Base-by-base conservation (phyloP, 2,113 vertebrate species). In the Pteronura brasiliensis region DNA sequence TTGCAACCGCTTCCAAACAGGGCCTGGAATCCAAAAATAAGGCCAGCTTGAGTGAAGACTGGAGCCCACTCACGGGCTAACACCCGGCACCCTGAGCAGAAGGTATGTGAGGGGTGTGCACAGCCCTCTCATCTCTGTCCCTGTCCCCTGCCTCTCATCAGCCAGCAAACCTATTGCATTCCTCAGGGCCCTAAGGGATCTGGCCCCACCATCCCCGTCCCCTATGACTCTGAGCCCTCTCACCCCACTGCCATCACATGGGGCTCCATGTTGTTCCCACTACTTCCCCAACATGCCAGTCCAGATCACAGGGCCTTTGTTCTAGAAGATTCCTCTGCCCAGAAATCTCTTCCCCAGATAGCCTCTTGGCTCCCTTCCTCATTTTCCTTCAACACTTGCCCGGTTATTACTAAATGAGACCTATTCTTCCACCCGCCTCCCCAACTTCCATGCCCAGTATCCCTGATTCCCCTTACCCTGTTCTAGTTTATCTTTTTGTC, bases 261-360 rank as follows among this genome's bases (percentile, higher is more conserved):
- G 21, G 9, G 42, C 42, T 67, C 55, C 71, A 12, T 14, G 29
- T 25, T 42, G 0, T 88, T 69, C 44, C 42, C 36, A 63, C 52
- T 83, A 12, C 25, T 57, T n/a, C 81, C 6, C 4, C 63, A 76
- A 90, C 17, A 61, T 6, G 14, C 27, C 82, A 96, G 14, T 47
- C 63, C 77, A 89, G 36, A 59, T 42, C 85, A 93, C 61, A 39
- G 1, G 55, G 63, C 65, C 96, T 94, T 95, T 92, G 76, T 39
- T 95, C 74, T 93, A 94, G 90, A 90, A 95, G 72, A 8, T 83
- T 95, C 67, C 55, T 84, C 69, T 63, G 47, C 71, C 74, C 90
- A 49, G 72, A 94, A 89, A 36, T 1, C 52, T 88, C n/a, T 47
- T 93, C 25, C 63, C 57, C 72, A 95, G 57, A 83, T 25, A 74